phyloP scores from a whole-genome alignment of 2,113 vertebrate genomes.

The Protomyctophum bolini region DNA sequence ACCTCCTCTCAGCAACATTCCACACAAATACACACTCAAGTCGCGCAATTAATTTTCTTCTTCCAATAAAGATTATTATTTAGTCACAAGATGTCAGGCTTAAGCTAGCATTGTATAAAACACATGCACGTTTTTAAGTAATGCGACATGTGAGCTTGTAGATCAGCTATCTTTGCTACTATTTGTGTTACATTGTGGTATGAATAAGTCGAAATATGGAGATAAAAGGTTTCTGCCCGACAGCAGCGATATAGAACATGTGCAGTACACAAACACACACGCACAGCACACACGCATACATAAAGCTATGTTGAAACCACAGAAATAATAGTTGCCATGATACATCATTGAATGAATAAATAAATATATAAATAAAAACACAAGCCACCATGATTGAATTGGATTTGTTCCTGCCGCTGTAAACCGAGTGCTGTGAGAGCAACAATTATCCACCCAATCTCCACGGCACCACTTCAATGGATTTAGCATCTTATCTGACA shows the following conservation, averaged over 20 bases:
- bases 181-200: no score
- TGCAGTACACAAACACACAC: neutral
- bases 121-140: no score
- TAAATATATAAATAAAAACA: slow-evolving; percentile 29
- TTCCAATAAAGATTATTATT: no score
- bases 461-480: slow-evolving; percentile 41
- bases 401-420: slow-evolving; percentile 54
- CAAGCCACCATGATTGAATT: slow-evolving; percentile 51
- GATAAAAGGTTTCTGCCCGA: neutral
- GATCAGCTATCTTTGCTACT: no score
- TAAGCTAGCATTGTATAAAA: no score
- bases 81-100: no score
- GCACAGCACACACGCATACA: neutral
- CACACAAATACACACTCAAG: no score
- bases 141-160: no score
- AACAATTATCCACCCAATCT: slow-evolving; percentile 52
- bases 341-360: neutral
- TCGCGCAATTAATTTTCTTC: no score
- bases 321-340: slow-evolving; percentile 25
- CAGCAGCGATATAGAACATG: neutral
- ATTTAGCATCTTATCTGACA: slow-evolving; percentile 69
- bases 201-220: no score
- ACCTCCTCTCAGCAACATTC: no score
- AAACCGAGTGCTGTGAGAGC: slow-evolving; percentile 53
- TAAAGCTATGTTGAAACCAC: neutral